Percentiles rank a stretch among this genome's conserved stretches.
Conservation (phyloP, 2,888 invertebrate genomes). For the Noctuana brunneofusca region DNA sequence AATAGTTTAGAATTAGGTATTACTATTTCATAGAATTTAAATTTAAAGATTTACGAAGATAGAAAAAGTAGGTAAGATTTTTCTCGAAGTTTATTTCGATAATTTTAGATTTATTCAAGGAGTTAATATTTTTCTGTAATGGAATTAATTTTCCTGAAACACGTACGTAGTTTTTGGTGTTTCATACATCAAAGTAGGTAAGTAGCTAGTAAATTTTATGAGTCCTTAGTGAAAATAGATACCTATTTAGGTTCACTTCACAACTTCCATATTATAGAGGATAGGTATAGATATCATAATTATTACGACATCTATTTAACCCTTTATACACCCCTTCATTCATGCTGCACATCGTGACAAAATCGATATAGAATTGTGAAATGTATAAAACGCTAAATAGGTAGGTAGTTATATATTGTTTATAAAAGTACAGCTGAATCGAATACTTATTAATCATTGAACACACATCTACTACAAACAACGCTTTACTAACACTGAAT, state of each 20-base stretch:
- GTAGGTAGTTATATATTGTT: too few species aligned
- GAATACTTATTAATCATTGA: constrained; percentile 9
- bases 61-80: constrained; percentile 18
- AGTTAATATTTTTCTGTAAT: not conserved
- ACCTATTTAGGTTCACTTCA: not conserved
- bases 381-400: not conserved
- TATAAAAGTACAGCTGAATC: not conserved
- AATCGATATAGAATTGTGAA: not conserved
- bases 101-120: not conserved
- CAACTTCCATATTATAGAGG: not conserved
- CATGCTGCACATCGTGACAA: not conserved
- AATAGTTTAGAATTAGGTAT: constrained; percentile 7
- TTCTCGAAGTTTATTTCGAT: not conserved
- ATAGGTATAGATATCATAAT: not conserved
- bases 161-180: too few species aligned
- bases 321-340: not conserved
- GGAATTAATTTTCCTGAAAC: not conserved
- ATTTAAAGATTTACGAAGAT: constrained; percentile 28
- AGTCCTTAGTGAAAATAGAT: not conserved
- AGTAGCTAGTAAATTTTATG: not conserved
- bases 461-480: constrained; percentile 18
- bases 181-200: not conserved
- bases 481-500: constrained; percentile 9
- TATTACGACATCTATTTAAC: not conserved
- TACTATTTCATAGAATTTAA: constrained; percentile 10